Base-by-base conservation (phyloP, 2,113 vertebrate species). In the Calyptommatus sinebrachiatus region DNA sequence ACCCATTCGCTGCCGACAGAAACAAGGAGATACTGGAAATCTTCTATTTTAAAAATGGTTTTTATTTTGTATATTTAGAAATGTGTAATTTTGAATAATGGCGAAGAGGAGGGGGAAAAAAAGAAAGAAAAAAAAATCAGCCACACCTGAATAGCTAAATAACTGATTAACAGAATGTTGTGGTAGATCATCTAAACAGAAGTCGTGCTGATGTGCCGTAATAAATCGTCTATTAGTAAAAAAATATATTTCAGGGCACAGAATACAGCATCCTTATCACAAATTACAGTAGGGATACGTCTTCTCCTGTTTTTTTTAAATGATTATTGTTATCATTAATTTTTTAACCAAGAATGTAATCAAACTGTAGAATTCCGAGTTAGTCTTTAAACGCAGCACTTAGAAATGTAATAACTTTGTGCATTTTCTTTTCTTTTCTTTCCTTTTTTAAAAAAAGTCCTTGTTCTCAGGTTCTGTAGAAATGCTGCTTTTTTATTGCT, bases 241-340 rank as follows among this genome's bases (percentile, higher is more conserved):
- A 99, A 99, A 99, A 99, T 99, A 99, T 98, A 98, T 98, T 99
- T 99, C 96, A 96, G 97, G 98, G 97, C 97, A 98, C 97, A 96
- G 96, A 96, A 95, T 97, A 97, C 95, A 97, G 96, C 96, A 96
- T 97, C 95, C 96, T 96, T 97, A 98, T 99, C 96, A 98, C 97
- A 98, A 98, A 98, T 96, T 97, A 97, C 96, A 96, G 94, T 95
- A 96, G 95, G 96, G 96, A 94, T 95, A 96, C 95, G 96, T 95
- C 31, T 72, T 28, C 26, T 41, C 35, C 29, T 77, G 26, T 74
- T 74, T 18, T 57, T 57, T 21, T 48, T 41, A 4, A 41, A 41
- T 41, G 35, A 41, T 41, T 41, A 41, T 41, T 5, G 35, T 41
- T 41, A 41, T 41, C 31, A 22, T 48, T 28, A 29, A 31, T 62